Percentiles rank a stretch among this genome's conserved stretches.
phyloP scores from a whole-genome alignment of 30 jellyfish, hydroid and myxozoan species.

The Pelagia noctiluca region DNA sequence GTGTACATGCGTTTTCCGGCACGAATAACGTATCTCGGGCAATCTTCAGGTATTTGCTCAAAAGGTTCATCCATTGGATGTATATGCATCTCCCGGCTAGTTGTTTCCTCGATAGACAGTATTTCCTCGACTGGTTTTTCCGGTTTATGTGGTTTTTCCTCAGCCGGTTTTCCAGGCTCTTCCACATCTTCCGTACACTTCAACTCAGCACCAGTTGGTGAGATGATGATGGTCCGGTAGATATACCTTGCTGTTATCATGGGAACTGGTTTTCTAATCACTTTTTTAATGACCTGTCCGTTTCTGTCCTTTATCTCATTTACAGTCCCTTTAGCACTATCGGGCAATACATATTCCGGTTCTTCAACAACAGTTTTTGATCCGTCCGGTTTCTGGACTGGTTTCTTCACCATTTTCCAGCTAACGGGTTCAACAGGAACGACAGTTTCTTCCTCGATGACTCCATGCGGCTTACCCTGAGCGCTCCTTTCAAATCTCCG shows the following conservation, averaged over 20 bases:
- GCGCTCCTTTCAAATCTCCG: slow-evolving; percentile 22
- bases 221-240: slow-evolving; percentile 53
- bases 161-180: slow-evolving; percentile 48
- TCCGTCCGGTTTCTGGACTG: slow-evolving; percentile 66
- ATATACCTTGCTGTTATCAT: slow-evolving; percentile 60
- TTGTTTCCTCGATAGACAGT: neutral
- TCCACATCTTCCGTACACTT: slow-evolving; percentile 57
- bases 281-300: slow-evolving; percentile 67
- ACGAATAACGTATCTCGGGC: slow-evolving; percentile 46
- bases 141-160: slow-evolving; percentile 52
- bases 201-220: slow-evolving; percentile 66
- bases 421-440: slow-evolving; percentile 71
- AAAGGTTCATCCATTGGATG: slow-evolving; percentile 40
- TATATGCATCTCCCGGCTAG: neutral
- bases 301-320: slow-evolving; percentile 75
- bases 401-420: slow-evolving; percentile 41
- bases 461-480: slow-evolving; percentile 36
- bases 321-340: slow-evolving; percentile 59
- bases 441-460: slow-evolving; percentile 37
- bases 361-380: slow-evolving; percentile 60
- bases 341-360: slow-evolving; percentile 87
- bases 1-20: slow-evolving; percentile 32
- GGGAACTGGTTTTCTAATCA: slow-evolving; percentile 67
- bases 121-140: neutral
- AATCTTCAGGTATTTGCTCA: slow-evolving; percentile 2